Percentiles rank a stretch among this genome's conserved stretches.
Evolutionary conservation across 2,113 vertebrate genomes (phyloP).

Genomic region (Strix uralensis): DNA sequence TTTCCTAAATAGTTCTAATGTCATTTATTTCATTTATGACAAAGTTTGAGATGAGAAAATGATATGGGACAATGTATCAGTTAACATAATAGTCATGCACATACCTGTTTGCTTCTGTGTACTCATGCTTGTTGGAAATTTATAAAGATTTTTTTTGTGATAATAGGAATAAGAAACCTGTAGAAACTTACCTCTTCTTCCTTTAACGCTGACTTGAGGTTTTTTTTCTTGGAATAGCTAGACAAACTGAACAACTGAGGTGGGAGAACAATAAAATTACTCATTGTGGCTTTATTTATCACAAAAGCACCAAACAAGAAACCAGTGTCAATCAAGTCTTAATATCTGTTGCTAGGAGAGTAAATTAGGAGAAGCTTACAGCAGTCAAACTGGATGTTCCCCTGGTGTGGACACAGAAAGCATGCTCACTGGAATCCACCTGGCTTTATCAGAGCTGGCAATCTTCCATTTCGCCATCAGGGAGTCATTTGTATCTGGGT

Average conservation of each 20-base stretch:
- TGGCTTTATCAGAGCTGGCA: constrained; percentile 36
- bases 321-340: background rate
- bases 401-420: background rate
- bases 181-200: constrained; percentile 28
- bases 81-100: constrained; percentile 5
- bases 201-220: background rate
- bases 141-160: constrained; percentile 28
- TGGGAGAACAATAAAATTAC: constrained; percentile 32
- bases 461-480: constrained; percentile 26
- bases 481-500: background rate
- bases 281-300: constrained; percentile 46
- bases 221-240: background rate
- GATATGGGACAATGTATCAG: background rate
- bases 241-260: background rate
- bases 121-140: constrained; percentile 24
- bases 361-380: constrained; percentile 37
- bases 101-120: constrained; percentile 22
- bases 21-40: constrained; percentile 38
- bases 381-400: constrained; percentile 3
- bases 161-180: constrained; percentile 10
- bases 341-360: constrained; percentile 43
- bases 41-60: constrained; percentile 31
- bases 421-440: constrained; percentile 17
- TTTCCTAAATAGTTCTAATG: constrained; percentile 14
- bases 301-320: constrained; percentile 5